Evolutionary conservation across 1,140 invertebrate genomes (phyloP), one percentile per base, ranked within the genome.

Genomic region (Drosophila ogumai): DNA sequence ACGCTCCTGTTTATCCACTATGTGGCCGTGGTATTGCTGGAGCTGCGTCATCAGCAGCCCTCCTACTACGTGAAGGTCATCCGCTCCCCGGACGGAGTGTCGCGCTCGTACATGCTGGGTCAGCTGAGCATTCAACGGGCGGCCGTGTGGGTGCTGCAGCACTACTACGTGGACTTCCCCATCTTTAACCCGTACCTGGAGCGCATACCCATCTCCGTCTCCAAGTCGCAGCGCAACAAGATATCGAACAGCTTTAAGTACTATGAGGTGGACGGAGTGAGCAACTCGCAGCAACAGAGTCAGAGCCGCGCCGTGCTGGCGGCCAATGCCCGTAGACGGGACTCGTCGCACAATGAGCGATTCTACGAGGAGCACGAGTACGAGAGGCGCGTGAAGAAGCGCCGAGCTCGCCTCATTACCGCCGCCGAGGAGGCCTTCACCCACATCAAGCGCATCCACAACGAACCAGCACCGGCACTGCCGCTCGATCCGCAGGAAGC

Each of bases 291-390:
- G 71, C 95, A 96, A 59, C 94, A 95, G 46, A 94, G 95, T 19
- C 95, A 95, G 75, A 94, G 94, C 79, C 94, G 94, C 90, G 95
- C 96, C 12, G 95, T 96, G 67, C 93, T 97, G 64, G 95, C 95
- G 7, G 95, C 95, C 1, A 96, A 96, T 91, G 94, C 95, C 1
- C 92, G 95, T 7, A 94, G 97, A 17, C 94, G 97, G 25, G 95
- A 98, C 82, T 97, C 97, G 79, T 97, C 97, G 82, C 98, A 99
- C 93, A 99, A 99, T 93, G 98, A 99, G 93, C 94, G 98, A 17
- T 99, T 99, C 92, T 99, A 99, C 92, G 98, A 99, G 93, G 98
- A 99, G 93, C 97, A 98, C 90, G 98, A 99, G 93, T 99, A 99
- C 91, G 98, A 99, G 78, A 94, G 98, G 50, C 94, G 98, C 49